Base-by-base conservation (phyloP, 2,113 vertebrate species). In the Pyrgilauda ruficollis region DNA sequence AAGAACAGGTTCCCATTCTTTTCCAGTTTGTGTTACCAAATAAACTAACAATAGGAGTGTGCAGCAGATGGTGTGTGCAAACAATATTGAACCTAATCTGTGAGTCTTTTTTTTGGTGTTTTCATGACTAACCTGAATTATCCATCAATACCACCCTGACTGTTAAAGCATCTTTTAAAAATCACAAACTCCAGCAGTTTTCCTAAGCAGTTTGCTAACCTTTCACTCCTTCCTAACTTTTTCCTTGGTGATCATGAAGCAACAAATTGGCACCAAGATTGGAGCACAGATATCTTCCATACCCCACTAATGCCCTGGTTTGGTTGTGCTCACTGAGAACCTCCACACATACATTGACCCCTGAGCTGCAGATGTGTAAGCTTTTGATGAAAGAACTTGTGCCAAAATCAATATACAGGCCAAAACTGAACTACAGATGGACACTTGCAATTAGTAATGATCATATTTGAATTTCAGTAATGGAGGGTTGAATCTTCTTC, bases 41-140 rank as follows among this genome's bases (percentile, higher is more conserved):
- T 43, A 83, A 95, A 68, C 63, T 35, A 77, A 77, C 49, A 83
- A 91, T 44, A 26, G 4, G 35, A 83, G 4, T 18, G 44, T 70
- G 77, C 91, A 95, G 90, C 75, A 96, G 87, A 79, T 95, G 93
- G 89, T 27, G 13, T 70, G 52, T 85, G 43, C 74, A 89, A 70
- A 56, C 31, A 67, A 52, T 78, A 78, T 50, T 67, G 53, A 87
- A 75, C 64, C 22, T 44, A 44, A 86, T 55, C 49, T 33, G 11
- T 20, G 64, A 89, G 22, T 15, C 37, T 62, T 41, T 66, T 83
- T 52, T 37, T 19, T 19, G 3, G 35, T 89, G 21, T 76, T 74
- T 69, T 82, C 9, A 23, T 33, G 46, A 58, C n/a, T 66, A 81
- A 90, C 31, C 47, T 56, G 66, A 55, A 74, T 66, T 41, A 69